Evolutionary conservation across 2,797 vertebrate genomes (phyloP).

Genomic region (Poeciliopsis paucimaculata): DNA sequence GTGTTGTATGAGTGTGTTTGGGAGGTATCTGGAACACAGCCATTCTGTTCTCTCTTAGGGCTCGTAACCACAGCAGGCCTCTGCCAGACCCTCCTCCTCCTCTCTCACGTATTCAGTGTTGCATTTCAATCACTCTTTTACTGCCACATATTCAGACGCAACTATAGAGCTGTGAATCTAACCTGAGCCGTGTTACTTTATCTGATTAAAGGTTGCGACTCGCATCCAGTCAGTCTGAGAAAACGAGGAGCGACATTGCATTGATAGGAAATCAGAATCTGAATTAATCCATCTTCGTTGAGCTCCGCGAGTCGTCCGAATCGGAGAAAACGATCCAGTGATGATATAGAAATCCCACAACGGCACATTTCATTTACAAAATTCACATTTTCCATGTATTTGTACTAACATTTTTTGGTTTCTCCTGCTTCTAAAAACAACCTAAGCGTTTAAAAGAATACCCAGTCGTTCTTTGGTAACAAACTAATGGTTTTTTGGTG

Average conservation of each 20-base stretch:
- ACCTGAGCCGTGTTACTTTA: constrained; percentile 49
- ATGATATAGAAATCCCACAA: constrained; percentile 28
- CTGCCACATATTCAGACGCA: constrained; percentile 65
- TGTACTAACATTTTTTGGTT: too few species aligned
- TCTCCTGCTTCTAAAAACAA: too few species aligned
- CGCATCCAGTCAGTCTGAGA: constrained; percentile 42
- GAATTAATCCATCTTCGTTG: constrained; percentile 34
- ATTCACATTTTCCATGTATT: too few species aligned
- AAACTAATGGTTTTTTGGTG: too few species aligned
- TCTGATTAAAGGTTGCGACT: constrained; percentile 59
- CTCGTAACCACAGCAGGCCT: constrained; percentile 79
- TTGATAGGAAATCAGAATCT: constrained; percentile 46
- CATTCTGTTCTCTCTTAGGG: constrained; percentile 79
- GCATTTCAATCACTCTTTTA: constrained; percentile 80
- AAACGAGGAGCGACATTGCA: constrained; percentile 32
- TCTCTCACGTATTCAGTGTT: constrained; percentile 65
- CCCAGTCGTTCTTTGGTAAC: too few species aligned
- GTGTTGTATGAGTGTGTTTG: constrained; percentile 23
- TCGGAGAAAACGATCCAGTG: constrained; percentile 57
- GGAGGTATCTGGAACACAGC: constrained; percentile 74
- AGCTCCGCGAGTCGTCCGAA: constrained; percentile 58
- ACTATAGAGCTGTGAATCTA: constrained; percentile 59
- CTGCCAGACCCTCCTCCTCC: constrained; percentile 64
- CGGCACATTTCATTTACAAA: constrained; percentile 33
- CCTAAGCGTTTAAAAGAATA: too few species aligned